These are phyloP conservation scores for Drosophila buzzatii DNA, from an alignment of 2,888 invertebrate genomes.

Conservation along the genomic window DNA sequence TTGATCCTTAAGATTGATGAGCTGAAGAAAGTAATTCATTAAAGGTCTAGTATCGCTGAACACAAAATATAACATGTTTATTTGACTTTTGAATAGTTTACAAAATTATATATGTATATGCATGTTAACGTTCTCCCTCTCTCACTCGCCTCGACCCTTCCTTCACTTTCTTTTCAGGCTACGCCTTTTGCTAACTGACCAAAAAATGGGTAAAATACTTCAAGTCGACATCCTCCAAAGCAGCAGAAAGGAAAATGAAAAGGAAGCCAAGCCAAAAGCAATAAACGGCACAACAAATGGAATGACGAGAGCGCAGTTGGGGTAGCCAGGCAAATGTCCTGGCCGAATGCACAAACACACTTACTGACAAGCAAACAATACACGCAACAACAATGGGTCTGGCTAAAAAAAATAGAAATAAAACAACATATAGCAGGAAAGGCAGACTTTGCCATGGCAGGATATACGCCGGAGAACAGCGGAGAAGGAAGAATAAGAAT, in stretches of 20 bases:
- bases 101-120: not conserved
- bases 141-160: not conserved
- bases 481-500: conserved; percentile 28
- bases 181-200: conserved; percentile 54
- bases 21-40: not conserved
- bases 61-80: not conserved
- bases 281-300: conserved; percentile 68
- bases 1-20: not conserved
- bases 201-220: conserved; percentile 75
- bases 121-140: not conserved
- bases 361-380: conserved; percentile 54
- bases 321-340: conserved; percentile 56
- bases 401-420: conserved; percentile 55
- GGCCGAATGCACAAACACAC: conserved; percentile 39
- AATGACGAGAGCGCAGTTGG: conserved; percentile 50
- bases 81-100: not conserved
- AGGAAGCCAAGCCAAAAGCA: conserved; percentile 54
- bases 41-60: not conserved
- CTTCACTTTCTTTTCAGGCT: not conserved
- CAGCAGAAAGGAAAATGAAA: conserved; percentile 5
- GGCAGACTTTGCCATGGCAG: conserved; percentile 54
- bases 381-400: conserved; percentile 49
- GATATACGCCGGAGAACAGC: conserved; percentile 18
- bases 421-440: conserved; percentile 59
- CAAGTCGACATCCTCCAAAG: conserved; percentile 56